These are phyloP conservation scores for Holothuria scabra DNA, from an alignment of 53 echinoderm and acorn worm species.

Conservation along the genomic window DNA sequence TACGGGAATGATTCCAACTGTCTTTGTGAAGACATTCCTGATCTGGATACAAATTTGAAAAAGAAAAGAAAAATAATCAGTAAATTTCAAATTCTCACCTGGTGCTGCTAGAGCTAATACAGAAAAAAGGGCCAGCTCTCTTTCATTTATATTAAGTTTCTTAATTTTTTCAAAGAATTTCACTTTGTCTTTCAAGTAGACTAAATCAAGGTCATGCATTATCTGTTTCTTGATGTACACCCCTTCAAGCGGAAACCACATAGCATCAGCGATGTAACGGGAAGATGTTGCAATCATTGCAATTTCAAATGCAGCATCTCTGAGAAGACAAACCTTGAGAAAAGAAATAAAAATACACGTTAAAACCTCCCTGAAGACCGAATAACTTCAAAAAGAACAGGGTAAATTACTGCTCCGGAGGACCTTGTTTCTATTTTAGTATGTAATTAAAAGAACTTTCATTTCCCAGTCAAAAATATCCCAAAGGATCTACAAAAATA, in stretches of 20 bases:
- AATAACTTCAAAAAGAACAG: too few species aligned
- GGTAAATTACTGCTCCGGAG: too few species aligned
- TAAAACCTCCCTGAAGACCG: too few species aligned
- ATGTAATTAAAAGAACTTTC: too few species aligned
- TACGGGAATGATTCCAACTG: too few species aligned
- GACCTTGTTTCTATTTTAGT: too few species aligned
- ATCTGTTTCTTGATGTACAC: slow-evolving; percentile 89
- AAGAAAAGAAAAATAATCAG: too few species aligned
- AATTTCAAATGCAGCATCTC: slow-evolving; percentile 96
- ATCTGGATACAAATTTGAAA: too few species aligned
- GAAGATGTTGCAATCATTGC: slow-evolving; percentile 94
- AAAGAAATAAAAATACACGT: too few species aligned
- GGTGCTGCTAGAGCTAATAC: slow-evolving; percentile 87
- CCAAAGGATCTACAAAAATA: too few species aligned
- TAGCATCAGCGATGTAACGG: slow-evolving; percentile 88
- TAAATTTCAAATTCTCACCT: slow-evolving; percentile 56
- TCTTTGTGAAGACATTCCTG: too few species aligned
- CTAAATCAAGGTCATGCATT: slow-evolving; percentile 82
- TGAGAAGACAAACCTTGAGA: slow-evolving; percentile 75
- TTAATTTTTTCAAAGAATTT: slow-evolving; percentile 98
- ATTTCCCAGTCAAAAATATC: too few species aligned
- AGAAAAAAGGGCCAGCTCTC: slow-evolving; percentile 94
- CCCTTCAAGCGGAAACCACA: slow-evolving; percentile 94
- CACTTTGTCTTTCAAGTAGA: slow-evolving; percentile 90
- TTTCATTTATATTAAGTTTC: slow-evolving; percentile 89